These are phyloP conservation scores for Anolis carolinensis DNA, from an alignment of 2,113 vertebrate species.

Conservation along the genomic window DNA sequence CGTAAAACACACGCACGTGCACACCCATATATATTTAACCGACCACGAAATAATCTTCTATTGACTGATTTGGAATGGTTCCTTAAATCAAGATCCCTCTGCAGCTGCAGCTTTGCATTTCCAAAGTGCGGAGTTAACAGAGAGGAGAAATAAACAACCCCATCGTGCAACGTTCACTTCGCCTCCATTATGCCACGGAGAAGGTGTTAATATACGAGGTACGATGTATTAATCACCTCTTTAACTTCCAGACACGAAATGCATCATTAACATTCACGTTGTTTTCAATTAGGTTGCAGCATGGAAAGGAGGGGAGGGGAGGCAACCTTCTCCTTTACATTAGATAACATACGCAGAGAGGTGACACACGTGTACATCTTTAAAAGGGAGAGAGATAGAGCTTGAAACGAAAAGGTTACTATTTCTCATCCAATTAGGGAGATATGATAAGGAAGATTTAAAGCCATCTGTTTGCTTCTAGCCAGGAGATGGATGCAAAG, in stretches of 20 bases:
- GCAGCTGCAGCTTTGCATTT: conserved; percentile 33
- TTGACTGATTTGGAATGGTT: conserved; percentile 56
- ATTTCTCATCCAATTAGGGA: too few relatives aligned
- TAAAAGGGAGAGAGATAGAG: neutral
- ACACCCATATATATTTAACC: neutral
- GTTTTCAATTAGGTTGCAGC: conserved; percentile 75
- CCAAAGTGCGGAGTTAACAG: conserved; percentile 3
- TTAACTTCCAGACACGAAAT: conserved; percentile 78
- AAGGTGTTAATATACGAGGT: conserved; percentile 76
- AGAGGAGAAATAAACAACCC: conserved; percentile 58
- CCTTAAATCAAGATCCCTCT: conserved; percentile 50
- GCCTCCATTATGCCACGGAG: conserved; percentile 74
- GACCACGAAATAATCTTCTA: conserved; percentile 55
- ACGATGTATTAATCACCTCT: conserved; percentile 77
- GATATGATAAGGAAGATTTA: too few relatives aligned
- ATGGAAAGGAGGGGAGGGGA: conserved; percentile 58
- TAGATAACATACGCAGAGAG: neutral
- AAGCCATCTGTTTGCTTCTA: too few relatives aligned
- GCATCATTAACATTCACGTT: conserved; percentile 82
- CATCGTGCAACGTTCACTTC: conserved; percentile 61
- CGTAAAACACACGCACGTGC: too few relatives aligned
- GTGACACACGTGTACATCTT: too few relatives aligned
- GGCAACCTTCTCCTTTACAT: conserved; percentile 45
- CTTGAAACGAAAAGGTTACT: too few relatives aligned
- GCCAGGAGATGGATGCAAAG: too few relatives aligned